These are phyloP conservation scores for Trochalopteron elliotii DNA, from an alignment of 2,113 vertebrate species.

Conservation along the genomic window DNA sequence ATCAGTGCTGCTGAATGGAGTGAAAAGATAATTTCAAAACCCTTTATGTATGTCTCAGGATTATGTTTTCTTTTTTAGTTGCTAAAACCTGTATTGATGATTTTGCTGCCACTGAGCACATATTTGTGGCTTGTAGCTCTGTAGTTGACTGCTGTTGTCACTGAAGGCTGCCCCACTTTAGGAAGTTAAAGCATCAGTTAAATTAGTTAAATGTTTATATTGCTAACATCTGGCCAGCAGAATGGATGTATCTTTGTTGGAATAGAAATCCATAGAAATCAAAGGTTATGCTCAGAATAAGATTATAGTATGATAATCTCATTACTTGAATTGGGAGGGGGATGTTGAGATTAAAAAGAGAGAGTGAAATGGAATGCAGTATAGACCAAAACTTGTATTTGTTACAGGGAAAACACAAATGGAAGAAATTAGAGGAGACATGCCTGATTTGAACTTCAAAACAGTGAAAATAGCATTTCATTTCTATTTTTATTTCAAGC, in stretches of 20 bases:
- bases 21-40: constrained; percentile 20
- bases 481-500: constrained; percentile 60
- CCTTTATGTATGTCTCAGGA: constrained; percentile 5
- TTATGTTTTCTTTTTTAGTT: constrained; percentile 14
- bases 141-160: neutral
- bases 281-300: constrained; percentile 35
- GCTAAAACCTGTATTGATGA: neutral
- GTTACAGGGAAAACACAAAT: neutral
- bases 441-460: constrained; percentile 30
- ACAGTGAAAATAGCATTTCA: constrained; percentile 49
- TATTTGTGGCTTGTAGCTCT: neutral
- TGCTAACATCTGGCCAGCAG: constrained; percentile 5
- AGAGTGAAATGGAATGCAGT: neutral
- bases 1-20: neutral
- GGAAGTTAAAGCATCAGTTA: neutral
- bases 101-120: neutral
- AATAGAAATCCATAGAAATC: neutral
- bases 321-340: neutral
- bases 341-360: neutral
- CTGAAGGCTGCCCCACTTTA: neutral
- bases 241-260: neutral
- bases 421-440: constrained; percentile 9
- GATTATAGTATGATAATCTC: constrained; percentile 27
- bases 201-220: constrained; percentile 5
- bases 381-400: neutral